Conservation (phyloP, 1,140 invertebrate genomes). For the Reticulitermes speratus region DNA sequence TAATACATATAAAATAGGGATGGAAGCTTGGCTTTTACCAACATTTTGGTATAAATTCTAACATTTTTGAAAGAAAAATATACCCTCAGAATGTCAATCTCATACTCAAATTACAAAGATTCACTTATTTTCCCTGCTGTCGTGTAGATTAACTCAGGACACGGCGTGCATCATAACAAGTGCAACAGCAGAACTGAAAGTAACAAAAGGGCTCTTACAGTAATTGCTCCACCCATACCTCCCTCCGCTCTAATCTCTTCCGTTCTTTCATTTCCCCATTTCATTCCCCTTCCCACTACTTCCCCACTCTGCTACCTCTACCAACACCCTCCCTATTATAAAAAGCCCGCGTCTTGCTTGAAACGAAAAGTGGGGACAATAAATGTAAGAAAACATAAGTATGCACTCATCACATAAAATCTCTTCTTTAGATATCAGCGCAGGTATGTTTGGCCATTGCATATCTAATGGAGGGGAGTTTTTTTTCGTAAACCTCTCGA, state of each 20-base stretch:
- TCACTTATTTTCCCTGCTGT: neutral
- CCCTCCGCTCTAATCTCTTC: neutral
- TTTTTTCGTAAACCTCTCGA: neutral
- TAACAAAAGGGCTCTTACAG: constrained; percentile 10
- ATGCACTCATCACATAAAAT: neutral
- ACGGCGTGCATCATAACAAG: neutral
- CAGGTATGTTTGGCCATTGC: neutral
- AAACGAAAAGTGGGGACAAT: constrained; percentile 5
- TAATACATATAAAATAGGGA: too few species aligned
- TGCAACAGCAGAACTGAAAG: neutral
- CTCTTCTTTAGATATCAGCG: neutral
- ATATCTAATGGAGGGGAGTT: neutral
- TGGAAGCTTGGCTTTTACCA: too few species aligned
- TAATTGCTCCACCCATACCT: neutral
- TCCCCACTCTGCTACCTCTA: neutral
- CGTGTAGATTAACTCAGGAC: neutral
- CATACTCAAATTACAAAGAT: neutral
- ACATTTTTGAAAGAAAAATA: too few species aligned
- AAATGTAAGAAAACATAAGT: constrained; percentile 12
- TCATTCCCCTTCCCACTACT: neutral
- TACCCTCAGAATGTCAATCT: too few species aligned
- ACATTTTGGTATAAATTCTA: too few species aligned
- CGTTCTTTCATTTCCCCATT: neutral
- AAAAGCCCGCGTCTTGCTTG: neutral
- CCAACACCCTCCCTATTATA: neutral